A percentile compares a stretch with the other conserved stretches of the same genome.
Evolutionary conservation across 2,113 vertebrate genomes (phyloP).

Genomic region (Callaeas wilsoni): DNA sequence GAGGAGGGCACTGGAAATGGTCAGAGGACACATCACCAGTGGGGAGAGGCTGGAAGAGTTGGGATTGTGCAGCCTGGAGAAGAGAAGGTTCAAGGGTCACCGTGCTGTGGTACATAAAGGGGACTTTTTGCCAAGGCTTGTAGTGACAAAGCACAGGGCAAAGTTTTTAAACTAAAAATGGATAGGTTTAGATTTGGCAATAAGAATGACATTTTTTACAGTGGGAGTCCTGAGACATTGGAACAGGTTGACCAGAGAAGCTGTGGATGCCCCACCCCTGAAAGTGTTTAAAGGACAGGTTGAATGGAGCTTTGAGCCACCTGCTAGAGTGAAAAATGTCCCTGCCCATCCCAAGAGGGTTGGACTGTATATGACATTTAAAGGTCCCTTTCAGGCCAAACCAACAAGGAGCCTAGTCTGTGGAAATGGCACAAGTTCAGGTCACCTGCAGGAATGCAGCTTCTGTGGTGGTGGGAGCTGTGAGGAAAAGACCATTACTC

Average conservation of each 20-base stretch:
- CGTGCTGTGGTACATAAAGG: background rate
- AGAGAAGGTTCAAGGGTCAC: background rate
- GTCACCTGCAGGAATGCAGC: background rate
- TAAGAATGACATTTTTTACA: rapidly evolving
- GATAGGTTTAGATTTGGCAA: background rate
- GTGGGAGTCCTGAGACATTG: rapidly evolving
- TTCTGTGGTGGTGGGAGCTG: background rate
- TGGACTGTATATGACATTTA: background rate
- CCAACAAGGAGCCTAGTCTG: no score
- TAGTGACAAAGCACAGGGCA: no score
- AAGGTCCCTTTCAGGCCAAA: background rate
- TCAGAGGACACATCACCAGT: rapidly evolving
- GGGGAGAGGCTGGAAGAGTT: background rate
- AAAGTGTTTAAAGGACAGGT: background rate
- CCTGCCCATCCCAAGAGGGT: background rate
- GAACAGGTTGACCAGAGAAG: background rate
- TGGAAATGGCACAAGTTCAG: background rate
- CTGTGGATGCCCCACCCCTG: rapidly evolving
- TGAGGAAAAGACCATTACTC: background rate
- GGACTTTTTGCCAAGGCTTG: background rate
- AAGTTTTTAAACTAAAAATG: background rate
- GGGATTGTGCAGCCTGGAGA: background rate
- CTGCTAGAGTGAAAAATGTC: background rate
- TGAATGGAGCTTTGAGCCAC: background rate
- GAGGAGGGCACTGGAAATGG: rapidly evolving